Conservation (phyloP, 2,888 invertebrate species). For the Chrysolina haemoptera region DNA sequence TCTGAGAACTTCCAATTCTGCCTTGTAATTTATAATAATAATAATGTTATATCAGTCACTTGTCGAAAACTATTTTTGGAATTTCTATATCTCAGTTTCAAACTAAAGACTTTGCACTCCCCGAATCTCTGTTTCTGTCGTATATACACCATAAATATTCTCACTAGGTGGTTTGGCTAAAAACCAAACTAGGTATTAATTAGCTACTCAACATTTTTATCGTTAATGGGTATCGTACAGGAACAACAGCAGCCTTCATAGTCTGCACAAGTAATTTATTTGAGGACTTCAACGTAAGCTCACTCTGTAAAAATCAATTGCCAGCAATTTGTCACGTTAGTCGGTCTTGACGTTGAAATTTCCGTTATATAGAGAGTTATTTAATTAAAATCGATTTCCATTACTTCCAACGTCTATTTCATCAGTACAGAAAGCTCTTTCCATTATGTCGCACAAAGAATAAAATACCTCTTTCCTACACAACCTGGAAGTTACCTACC, state of each 20-base stretch:
- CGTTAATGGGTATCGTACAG: neutral
- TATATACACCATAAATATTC: no score
- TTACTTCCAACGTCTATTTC: slow-evolving; percentile 33
- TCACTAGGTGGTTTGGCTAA: no score
- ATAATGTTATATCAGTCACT: no score
- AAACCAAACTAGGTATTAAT: no score
- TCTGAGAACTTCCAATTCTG: no score
- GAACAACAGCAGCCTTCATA: neutral
- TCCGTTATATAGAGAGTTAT: slow-evolving; percentile 30
- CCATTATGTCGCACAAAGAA: slow-evolving; percentile 21
- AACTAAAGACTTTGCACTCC: no score
- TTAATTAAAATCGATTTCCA: slow-evolving; percentile 39
- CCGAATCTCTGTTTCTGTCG: no score
- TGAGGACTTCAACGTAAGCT: slow-evolving; percentile 1
- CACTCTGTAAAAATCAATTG: slow-evolving; percentile 32
- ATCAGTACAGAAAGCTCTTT: slow-evolving; percentile 10
- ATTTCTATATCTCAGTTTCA: no score
- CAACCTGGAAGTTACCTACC: slow-evolving; percentile 20
- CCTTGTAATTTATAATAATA: no score
- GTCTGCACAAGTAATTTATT: neutral
- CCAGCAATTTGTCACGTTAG: slow-evolving; percentile 32
- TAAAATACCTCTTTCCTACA: slow-evolving; percentile 21
- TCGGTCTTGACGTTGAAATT: slow-evolving; percentile 24
- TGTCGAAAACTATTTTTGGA: no score
- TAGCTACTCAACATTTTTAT: no score